Conservation (phyloP, 2,797 vertebrate genomes). For the Pipistrellus pygmaeus region DNA sequence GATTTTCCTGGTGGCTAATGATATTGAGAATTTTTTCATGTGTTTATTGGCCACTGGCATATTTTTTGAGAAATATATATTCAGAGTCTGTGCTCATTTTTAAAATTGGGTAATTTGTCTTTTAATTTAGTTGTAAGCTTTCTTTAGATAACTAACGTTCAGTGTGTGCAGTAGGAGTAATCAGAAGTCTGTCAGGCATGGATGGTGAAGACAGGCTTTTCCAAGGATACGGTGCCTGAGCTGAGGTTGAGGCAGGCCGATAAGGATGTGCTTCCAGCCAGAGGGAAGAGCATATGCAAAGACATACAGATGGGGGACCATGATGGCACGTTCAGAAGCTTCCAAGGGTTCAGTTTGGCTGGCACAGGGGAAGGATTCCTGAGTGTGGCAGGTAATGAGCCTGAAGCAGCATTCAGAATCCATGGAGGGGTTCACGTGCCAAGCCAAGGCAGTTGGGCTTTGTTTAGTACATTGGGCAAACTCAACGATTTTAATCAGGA, state of each 20-base stretch:
- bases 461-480: not conserved
- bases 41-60: not conserved
- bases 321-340: not conserved
- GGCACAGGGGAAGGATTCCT: not conserved
- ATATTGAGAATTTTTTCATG: not conserved
- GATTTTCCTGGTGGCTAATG: not conserved
- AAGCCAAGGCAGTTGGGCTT: not conserved
- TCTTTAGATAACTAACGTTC: slow-evolving; percentile 33
- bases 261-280: not conserved
- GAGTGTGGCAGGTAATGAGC: not conserved
- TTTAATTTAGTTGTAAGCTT: slow-evolving; percentile 26
- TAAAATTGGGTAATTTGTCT: not conserved
- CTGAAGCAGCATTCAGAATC: slow-evolving; percentile 6
- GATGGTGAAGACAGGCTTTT: not conserved
- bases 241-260: not conserved
- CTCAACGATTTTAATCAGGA: slow-evolving; percentile 19
- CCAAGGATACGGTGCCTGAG: not conserved
- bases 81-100: slow-evolving; percentile 1
- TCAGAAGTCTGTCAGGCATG: not conserved
- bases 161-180: not conserved
- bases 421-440: not conserved
- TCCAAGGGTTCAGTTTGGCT: not conserved
- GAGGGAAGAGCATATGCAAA: not conserved
- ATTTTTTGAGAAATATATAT: not conserved
- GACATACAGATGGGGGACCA: not conserved